Conservation (phyloP, 2,888 invertebrate genomes). For the Platynereis dumerilii region DNA sequence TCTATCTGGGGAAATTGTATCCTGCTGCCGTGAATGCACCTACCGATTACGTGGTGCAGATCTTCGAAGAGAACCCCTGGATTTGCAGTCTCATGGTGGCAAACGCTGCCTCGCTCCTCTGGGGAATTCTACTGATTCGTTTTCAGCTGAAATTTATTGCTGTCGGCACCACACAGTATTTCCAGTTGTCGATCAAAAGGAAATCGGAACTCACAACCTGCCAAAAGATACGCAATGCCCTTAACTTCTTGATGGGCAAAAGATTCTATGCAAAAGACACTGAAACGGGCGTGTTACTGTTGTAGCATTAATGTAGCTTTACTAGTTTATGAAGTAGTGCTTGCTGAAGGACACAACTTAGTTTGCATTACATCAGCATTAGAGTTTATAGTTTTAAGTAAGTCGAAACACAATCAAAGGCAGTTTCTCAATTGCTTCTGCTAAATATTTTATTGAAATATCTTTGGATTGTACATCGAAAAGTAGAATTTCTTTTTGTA, state of each 20-base stretch:
- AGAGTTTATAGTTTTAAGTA: no score
- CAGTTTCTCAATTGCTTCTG: no score
- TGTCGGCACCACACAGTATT: constrained; percentile 49
- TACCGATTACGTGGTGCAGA: no score
- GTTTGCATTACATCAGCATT: no score
- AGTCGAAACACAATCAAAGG: no score
- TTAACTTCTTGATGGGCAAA: constrained; percentile 48
- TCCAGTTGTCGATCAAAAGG: constrained; percentile 33
- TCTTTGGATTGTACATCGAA: no score
- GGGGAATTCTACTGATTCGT: constrained; percentile 48
- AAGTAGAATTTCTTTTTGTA: no score
- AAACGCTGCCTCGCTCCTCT: constrained; percentile 48
- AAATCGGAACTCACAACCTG: constrained; percentile 23
- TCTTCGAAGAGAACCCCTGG: constrained; percentile 46
- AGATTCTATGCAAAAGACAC: constrained; percentile 44
- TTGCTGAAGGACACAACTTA: no score
- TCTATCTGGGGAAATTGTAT: no score
- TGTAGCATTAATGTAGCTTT: background rate
- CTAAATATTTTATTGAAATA: no score
- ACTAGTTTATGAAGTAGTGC: no score
- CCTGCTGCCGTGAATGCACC: no score
- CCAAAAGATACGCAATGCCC: constrained; percentile 49
- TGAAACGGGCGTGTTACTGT: background rate
- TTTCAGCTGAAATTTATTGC: constrained; percentile 50
- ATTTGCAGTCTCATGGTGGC: constrained; percentile 46